These are phyloP conservation scores for Pseudorhiza aurosa DNA, from an alignment of 30 jellyfish, hydroid and myxozoan species.

Conservation along the genomic window DNA sequence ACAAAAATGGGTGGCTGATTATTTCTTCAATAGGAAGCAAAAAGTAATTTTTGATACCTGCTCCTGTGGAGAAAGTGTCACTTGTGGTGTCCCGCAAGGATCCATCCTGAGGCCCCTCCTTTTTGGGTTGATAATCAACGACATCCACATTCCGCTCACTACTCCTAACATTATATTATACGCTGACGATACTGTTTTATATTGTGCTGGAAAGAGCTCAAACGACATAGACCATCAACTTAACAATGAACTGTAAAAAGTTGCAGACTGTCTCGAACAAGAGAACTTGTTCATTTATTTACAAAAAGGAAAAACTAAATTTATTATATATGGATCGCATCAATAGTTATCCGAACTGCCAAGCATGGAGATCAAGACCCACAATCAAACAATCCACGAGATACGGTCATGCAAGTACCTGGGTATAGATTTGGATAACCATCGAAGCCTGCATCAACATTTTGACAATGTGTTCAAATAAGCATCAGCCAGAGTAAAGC, in stretches of 20 bases:
- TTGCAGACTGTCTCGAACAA: too few relatives aligned
- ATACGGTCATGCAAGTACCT: too few relatives aligned
- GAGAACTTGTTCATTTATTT: too few relatives aligned
- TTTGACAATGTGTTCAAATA: too few relatives aligned
- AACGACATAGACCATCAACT: slow-evolving; percentile 1
- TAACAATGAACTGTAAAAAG: slow-evolving; percentile 24
- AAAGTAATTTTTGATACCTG: slow-evolving; percentile 25
- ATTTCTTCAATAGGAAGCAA: slow-evolving; percentile 47
- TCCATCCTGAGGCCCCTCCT: slow-evolving; percentile 42
- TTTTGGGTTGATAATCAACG: slow-evolving; percentile 33
- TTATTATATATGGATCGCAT: too few relatives aligned
- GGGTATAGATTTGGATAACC: too few relatives aligned
- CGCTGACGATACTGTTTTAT: slow-evolving; percentile 23
- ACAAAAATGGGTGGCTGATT: slow-evolving; percentile 34
- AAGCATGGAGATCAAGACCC: too few relatives aligned
- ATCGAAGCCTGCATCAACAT: too few relatives aligned
- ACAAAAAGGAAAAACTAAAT: too few relatives aligned
- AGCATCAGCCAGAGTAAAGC: too few relatives aligned
- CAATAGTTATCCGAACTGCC: too few relatives aligned
- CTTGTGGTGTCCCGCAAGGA: slow-evolving; percentile 42
- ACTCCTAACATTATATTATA: slow-evolving; percentile 18
- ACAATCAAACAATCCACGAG: too few relatives aligned
- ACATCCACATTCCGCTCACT: slow-evolving; percentile 41
- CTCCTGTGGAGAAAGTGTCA: slow-evolving; percentile 19
- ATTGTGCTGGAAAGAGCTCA: slow-evolving; percentile 12